phyloP scores from a whole-genome alignment of 2,113 vertebrate genomes.

The Pachypanchax playfairii region DNA sequence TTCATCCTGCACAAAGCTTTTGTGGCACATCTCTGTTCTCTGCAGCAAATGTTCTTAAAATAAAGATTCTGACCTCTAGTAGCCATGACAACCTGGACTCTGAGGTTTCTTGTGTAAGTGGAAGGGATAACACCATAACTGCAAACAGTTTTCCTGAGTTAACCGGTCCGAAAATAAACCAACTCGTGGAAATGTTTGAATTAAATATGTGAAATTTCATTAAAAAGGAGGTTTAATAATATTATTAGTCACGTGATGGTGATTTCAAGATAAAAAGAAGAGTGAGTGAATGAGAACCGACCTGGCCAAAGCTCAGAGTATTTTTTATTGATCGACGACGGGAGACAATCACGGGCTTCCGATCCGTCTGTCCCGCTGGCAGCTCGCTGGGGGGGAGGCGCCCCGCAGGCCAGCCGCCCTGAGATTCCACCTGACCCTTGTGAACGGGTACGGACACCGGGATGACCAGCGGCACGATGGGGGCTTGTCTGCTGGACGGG shows the following conservation, averaged over 20 bases:
- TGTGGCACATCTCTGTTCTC: background rate
- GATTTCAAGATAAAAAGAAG: too few relatives aligned
- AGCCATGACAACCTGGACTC: background rate
- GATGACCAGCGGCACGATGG: conserved; percentile 91
- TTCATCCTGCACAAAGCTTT: background rate
- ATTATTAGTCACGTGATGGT: too few relatives aligned
- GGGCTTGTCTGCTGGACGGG: conserved; percentile 73
- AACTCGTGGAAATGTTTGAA: too few relatives aligned
- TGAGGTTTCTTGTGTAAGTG: background rate
- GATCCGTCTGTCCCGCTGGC: conserved; percentile 69
- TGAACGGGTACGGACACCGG: conserved; percentile 96
- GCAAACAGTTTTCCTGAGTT: fast-evolving
- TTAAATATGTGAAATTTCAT: too few relatives aligned
- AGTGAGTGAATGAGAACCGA: too few relatives aligned
- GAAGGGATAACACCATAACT: background rate
- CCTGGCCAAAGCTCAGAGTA: conserved; percentile 81
- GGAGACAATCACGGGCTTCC: conserved; percentile 91
- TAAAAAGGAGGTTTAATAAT: too few relatives aligned
- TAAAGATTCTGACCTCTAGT: background rate
- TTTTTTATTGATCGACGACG: conserved; percentile 87
- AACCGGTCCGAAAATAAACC: too few relatives aligned
- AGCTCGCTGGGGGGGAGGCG: conserved; percentile 65
- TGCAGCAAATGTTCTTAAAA: background rate
- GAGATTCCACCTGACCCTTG: conserved; percentile 70
- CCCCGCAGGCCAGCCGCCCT: conserved; percentile 72